phyloP scores from a whole-genome alignment of 2,113 vertebrate genomes.

The Psephotus haematonotus region DNA sequence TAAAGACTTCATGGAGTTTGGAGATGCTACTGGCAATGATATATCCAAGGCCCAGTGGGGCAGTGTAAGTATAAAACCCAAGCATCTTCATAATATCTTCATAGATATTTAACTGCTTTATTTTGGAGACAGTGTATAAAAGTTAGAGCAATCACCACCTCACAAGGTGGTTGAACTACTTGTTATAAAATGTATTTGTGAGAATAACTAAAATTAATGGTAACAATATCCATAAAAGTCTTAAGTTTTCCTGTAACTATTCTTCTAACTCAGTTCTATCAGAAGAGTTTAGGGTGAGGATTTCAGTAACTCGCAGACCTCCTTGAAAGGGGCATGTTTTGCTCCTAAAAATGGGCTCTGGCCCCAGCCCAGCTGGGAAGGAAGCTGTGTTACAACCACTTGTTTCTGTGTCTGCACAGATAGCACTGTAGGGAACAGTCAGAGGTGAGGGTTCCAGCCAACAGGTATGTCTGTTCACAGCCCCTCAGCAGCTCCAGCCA shows the following conservation, averaged over 20 bases:
- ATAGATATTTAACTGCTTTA: neutral
- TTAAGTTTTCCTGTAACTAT: neutral
- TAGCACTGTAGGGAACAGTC: fast-evolving
- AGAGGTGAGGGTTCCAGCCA: neutral
- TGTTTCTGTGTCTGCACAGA: neutral
- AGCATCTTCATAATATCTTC: neutral
- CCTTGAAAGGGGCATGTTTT: neutral
- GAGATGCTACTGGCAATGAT: fast-evolving
- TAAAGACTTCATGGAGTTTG: fast-evolving
- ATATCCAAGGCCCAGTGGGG: neutral
- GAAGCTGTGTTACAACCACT: fast-evolving
- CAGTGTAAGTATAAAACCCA: neutral
- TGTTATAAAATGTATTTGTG: neutral
- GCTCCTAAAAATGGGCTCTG: neutral
- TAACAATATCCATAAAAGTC: neutral
- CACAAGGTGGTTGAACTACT: neutral
- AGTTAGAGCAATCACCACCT: neutral
- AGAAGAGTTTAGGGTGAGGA: neutral
- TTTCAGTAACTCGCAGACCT: neutral
- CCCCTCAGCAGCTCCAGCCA: neutral
- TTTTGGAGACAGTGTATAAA: neutral
- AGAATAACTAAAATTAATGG: neutral
- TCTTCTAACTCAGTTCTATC: neutral
- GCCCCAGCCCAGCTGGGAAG: neutral
- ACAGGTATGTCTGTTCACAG: fast-evolving